Conservation (phyloP, 2,888 invertebrate genomes). For the Caenorhabditis japonica region DNA sequence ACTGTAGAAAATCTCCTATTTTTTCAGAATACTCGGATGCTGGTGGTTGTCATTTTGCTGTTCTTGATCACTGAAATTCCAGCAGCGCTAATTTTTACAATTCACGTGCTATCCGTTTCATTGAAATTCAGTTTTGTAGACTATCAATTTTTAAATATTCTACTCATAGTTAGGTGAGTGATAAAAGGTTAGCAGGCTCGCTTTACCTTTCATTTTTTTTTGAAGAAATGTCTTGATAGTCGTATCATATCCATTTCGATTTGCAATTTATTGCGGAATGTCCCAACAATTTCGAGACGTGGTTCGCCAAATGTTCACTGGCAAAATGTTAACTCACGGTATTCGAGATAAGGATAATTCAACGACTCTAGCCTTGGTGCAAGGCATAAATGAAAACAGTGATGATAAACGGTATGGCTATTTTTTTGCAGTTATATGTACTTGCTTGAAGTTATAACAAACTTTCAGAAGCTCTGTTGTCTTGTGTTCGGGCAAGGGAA, state of each 20-base stretch:
- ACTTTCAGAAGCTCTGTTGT: conserved; percentile 48
- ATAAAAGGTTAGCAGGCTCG: too few relatives aligned
- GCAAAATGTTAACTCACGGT: conserved; percentile 53
- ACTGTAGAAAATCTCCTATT: neutral
- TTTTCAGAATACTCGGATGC: conserved; percentile 81
- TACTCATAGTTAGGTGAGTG: conserved; percentile 70
- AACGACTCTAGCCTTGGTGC: conserved; percentile 57
- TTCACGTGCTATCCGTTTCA: conserved; percentile 73
- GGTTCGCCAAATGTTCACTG: conserved; percentile 66
- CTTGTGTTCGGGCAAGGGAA: conserved; percentile 49
- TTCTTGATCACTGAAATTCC: conserved; percentile 74
- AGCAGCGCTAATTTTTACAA: conserved; percentile 76
- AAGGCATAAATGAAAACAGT: conserved; percentile 48
- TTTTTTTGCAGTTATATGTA: neutral
- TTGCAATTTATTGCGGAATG: conserved; percentile 88
- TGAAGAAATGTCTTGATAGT: conserved; percentile 89
- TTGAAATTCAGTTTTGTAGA: conserved; percentile 65
- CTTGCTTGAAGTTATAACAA: neutral
- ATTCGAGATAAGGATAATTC: conserved; percentile 62
- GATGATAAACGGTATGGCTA: conserved; percentile 52
- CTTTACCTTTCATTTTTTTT: neutral
- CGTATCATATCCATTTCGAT: conserved; percentile 89
- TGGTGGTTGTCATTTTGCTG: conserved; percentile 78
- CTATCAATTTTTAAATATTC: conserved; percentile 70
- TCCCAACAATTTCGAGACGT: conserved; percentile 74